A percentile compares a stretch with the other conserved stretches of the same genome.
phyloP scores from a whole-genome alignment of 2,888 invertebrate species.

The Ferrisia virgata region DNA sequence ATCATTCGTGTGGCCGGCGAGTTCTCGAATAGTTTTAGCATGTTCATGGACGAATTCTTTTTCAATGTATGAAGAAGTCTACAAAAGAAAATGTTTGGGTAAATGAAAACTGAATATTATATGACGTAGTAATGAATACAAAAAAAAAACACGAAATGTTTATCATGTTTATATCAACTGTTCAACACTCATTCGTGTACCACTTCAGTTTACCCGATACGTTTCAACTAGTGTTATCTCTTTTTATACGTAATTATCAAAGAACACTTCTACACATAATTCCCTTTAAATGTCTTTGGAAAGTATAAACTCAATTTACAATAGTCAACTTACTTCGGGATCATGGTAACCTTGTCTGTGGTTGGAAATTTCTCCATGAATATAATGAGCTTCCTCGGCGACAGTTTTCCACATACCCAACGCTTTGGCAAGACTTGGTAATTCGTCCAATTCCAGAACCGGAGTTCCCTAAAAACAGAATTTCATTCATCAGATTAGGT shows the following conservation, averaged over 20 bases:
- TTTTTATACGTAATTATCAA: too few relatives aligned
- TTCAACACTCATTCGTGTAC: too few relatives aligned
- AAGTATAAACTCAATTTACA: too few relatives aligned
- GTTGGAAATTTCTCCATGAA: conserved; percentile 64
- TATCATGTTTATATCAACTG: too few relatives aligned
- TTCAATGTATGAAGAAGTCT: conserved; percentile 71
- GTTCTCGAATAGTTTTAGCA: conserved; percentile 63
- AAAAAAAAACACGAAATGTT: conserved; percentile 40
- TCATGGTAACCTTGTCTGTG: conserved; percentile 62
- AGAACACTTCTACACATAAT: too few relatives aligned
- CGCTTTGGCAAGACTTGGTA: conserved; percentile 70
- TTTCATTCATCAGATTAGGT: neutral
- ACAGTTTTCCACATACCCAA: conserved; percentile 70
- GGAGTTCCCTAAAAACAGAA: conserved; percentile 49
- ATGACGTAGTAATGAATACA: neutral
- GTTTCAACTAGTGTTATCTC: too few relatives aligned
- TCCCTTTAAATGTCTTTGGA: too few relatives aligned
- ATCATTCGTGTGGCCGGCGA: conserved; percentile 73
- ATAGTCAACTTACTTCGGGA: conserved; percentile 58
- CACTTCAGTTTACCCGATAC: too few relatives aligned
- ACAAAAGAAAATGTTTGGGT: conserved; percentile 47
- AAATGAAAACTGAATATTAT: conserved; percentile 13
- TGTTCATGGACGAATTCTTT: conserved; percentile 72
- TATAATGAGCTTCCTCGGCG: conserved; percentile 64
- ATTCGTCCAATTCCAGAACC: conserved; percentile 62